Evolutionary conservation across 2,888 invertebrate species (phyloP), one percentile per base, ranked within the genome.

Genomic region (Graphium colonna): DNA sequence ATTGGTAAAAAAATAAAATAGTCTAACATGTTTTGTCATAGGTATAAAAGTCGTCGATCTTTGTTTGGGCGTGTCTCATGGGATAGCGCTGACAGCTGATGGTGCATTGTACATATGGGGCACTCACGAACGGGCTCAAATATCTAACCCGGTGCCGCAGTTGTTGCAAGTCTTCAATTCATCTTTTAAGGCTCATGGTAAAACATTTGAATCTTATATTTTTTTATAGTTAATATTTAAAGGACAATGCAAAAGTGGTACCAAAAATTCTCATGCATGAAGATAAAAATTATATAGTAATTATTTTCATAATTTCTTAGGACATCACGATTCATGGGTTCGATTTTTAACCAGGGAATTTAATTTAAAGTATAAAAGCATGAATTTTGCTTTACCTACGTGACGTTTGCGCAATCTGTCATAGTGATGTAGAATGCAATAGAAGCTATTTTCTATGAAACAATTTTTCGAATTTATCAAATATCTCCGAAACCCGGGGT

Each of bases 21-120:
- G n/a, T n/a, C n/a, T n/a, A n/a, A n/a, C n/a, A n/a, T n/a, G n/a
- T 9, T 15, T 36, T 49, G 36, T 66, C 58, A 2, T 62, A 90
- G 90, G 80, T 64, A 67, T 87, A 44, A 76, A 73, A 59, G 73
- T 91, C 47, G 67, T 82, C 5, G 86, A 87, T 31, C 48, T 90
- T 7, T 84, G 86, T 0, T 57, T 89, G 46, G 90, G 90, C 8
- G 76, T 77, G 1, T 75, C 82, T 0, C 84, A 86, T 39, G 89
- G 80, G 1, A 62, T 86, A 0, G 98, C 97, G 2, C 93, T 98
- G 56, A 95, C 96, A 0, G 93, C 95, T 15, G 95, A 94, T 59
- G 98, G 98, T 0, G 94, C 95, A 61, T 79, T 98, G 7, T 98
- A 96, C 75, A 97, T 97, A 0, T 98, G 98, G 97, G 97, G 97